Conservation (phyloP, 2,888 invertebrate genomes). For the Branchipolynoe longqiensis region DNA sequence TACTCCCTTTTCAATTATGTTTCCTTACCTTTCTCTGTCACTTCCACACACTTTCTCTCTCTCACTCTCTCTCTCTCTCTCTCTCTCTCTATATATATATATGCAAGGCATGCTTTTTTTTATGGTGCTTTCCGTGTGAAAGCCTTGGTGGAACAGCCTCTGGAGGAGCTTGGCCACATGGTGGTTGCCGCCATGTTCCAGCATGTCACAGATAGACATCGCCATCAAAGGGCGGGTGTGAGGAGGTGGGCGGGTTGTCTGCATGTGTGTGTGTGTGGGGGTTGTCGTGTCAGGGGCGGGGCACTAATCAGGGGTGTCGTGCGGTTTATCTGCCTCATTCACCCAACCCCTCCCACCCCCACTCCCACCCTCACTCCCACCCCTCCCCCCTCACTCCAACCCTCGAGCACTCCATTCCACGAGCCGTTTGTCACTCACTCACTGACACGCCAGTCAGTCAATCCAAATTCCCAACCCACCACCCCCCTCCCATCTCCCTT, state of each 20-base stretch:
- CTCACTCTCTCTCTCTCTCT: not conserved
- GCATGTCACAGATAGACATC: not conserved
- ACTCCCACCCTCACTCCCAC: no score
- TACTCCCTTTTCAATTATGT: no score
- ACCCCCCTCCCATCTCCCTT: not conserved
- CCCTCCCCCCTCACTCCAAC: not conserved
- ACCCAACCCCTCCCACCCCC: not conserved
- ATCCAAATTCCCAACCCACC: not conserved
- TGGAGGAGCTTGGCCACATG: not conserved
- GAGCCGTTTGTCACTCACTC: conserved; percentile 9
- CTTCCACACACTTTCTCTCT: not conserved
- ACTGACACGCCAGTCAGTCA: conserved; percentile 6
- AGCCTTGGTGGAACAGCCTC: no score
- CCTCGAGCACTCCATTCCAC: no score
- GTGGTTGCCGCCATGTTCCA: not conserved
- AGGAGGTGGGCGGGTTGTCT: not conserved
- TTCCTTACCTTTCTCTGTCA: no score
- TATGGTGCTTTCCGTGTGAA: no score
- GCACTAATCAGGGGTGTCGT: conserved; percentile 34
- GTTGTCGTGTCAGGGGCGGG: conserved; percentile 13
- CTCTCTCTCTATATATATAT: not conserved
- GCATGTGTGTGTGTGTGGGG: not conserved
- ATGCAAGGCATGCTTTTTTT: no score
- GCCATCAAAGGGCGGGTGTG: not conserved
- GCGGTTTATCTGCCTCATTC: conserved; percentile 30